Evolutionary conservation across 2,797 vertebrate genomes (phyloP), one percentile per base, ranked within the genome.

Genomic region (Echiichthys vipera): DNA sequence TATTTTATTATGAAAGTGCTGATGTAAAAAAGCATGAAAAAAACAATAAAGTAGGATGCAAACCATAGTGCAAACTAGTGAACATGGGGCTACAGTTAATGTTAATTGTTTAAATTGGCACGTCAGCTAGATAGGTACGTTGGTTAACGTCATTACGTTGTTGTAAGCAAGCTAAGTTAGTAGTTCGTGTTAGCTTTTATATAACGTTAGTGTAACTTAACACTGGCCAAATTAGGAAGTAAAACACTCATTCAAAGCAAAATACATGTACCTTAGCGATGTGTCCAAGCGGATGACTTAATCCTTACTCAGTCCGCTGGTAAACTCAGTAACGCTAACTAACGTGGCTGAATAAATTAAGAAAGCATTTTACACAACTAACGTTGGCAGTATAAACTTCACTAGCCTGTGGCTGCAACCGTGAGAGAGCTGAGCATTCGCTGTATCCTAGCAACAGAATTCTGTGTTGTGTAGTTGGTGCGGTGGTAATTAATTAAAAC

Each of bases 381-480:
- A n/a, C n/a, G n/a, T n/a, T n/a, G n/a, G n/a, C n/a, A n/a, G n/a
- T n/a, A n/a, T n/a, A n/a, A n/a, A n/a, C n/a, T n/a, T n/a, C n/a
- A n/a, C n/a, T n/a, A n/a, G n/a, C n/a, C n/a, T n/a, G n/a, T n/a
- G n/a, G n/a, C n/a, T n/a, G n/a, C n/a, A n/a, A n/a, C n/a, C n/a
- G n/a, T n/a, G n/a, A n/a, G n/a, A 34, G 6, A 42, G 24, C 51
- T 27, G 7, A n/a, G 59, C 40, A 77, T 80, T 70, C 46, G 17
- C 11, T 27, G 91, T 94, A 83, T 87, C 94, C 71, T 90, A 91
- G 93, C 91, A 92, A 94, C 94, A 39, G 13, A 17, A 30, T n/a
- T n/a, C 2, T 3, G 36, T 5, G 32, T n/a, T 37, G 27, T n/a
- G 39, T 50, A 22, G 58, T 73, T 54, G 9, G 25, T 22, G 18